phyloP scores from a whole-genome alignment of 1,140 invertebrate species.

The Drosophila athabasca region DNA sequence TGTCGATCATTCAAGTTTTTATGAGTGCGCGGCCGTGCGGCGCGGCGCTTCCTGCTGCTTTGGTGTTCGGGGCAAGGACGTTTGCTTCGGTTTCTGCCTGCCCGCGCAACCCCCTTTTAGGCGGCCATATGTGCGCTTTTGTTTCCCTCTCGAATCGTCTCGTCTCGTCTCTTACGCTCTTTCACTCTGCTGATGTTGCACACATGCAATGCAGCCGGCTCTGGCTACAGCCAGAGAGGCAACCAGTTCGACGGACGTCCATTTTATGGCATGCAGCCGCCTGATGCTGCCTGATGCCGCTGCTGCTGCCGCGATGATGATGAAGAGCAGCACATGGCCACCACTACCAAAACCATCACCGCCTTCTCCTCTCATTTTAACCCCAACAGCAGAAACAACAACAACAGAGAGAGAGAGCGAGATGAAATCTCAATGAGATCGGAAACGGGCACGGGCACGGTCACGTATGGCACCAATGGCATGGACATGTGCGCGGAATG shows the following conservation, averaged over 20 bases:
- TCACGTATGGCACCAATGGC: conserved; percentile 2
- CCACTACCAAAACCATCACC: conserved; percentile 48
- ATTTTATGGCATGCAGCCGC: conserved; percentile 64
- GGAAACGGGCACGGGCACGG: conserved; percentile 10
- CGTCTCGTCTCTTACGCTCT: conserved; percentile 21
- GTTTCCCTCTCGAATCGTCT: conserved; percentile 13
- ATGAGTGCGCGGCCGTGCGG: conserved; percentile 49
- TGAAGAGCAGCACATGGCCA: conserved; percentile 63
- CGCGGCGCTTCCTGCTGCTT: conserved; percentile 59
- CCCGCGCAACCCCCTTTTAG: conserved; percentile 27
- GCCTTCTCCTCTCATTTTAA: conserved; percentile 51
- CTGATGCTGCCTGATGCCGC: conserved; percentile 4
- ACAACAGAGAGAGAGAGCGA: not conserved
- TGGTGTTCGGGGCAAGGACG: conserved; percentile 67
- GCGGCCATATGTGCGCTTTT: no score
- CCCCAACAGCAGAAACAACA: conserved; percentile 43
- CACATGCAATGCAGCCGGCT: conserved; percentile 68
- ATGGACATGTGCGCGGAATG: conserved; percentile 75
- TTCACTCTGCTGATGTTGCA: conserved; percentile 38
- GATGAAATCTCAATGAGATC: conserved; percentile 48
- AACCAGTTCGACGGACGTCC: conserved; percentile 71
- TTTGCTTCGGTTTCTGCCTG: conserved; percentile 56
- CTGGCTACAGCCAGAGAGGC: conserved; percentile 36
- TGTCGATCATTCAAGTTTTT: conserved; percentile 75
- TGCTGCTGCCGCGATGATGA: conserved; percentile 13